Percentiles rank a stretch among this genome's conserved stretches.
Conservation (phyloP, 2,797 vertebrate species). For the Cottoperca gobio region DNA sequence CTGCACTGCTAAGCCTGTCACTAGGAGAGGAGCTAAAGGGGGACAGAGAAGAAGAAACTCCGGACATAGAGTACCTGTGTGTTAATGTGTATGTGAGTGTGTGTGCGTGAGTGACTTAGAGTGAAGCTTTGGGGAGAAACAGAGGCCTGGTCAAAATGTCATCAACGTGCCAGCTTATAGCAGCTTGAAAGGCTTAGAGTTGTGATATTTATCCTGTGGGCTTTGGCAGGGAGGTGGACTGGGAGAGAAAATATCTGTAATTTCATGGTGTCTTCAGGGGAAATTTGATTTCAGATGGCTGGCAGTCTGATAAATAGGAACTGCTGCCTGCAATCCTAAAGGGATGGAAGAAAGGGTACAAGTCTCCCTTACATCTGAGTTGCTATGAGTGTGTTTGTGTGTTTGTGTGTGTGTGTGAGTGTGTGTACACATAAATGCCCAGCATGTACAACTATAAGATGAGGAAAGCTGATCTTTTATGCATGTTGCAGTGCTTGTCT, state of each 20-base stretch:
- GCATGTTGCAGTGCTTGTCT: conserved; percentile 38
- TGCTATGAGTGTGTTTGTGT: conserved; percentile 31
- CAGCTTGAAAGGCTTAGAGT: conserved; percentile 87
- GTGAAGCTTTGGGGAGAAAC: conserved; percentile 80
- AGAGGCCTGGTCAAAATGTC: conserved; percentile 86
- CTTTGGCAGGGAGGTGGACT: conserved; percentile 79
- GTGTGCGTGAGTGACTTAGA: conserved; percentile 55
- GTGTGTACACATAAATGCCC: conserved; percentile 15
- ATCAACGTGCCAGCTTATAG: conserved; percentile 84
- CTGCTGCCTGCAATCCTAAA: conserved; percentile 82
- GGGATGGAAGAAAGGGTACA: conserved; percentile 75
- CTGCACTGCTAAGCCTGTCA: conserved; percentile 82
- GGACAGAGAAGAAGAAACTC: conserved; percentile 71
- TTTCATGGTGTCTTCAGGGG: conserved; percentile 89
- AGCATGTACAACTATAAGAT: conserved; percentile 26
- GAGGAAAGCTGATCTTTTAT: conserved; percentile 40
- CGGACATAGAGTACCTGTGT: conserved; percentile 50
- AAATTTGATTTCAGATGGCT: conserved; percentile 89
- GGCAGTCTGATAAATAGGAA: conserved; percentile 89
- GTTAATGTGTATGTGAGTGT: conserved; percentile 27
- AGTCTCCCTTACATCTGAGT: conserved; percentile 69
- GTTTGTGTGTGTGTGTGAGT: conserved; percentile 35
- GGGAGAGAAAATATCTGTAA: conserved; percentile 86
- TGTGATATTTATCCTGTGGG: conserved; percentile 88
- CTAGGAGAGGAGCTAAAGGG: conserved; percentile 70